These are phyloP conservation scores for Chaetops frenatus DNA, from an alignment of 2,113 vertebrate species.

Conservation along the genomic window DNA sequence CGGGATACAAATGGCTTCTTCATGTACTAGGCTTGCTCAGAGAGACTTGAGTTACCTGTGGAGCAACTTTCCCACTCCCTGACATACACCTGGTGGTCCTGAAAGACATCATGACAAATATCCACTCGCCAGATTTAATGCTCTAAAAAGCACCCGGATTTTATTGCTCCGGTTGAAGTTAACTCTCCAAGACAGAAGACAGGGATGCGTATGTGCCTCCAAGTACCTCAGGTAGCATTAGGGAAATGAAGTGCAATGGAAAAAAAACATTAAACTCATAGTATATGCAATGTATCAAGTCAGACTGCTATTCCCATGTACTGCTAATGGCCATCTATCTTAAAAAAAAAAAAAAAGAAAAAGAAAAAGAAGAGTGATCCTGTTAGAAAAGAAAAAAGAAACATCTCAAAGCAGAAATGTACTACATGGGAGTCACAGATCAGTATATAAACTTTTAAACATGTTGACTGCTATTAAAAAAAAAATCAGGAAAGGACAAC, in stretches of 20 bases:
- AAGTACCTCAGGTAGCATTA: constrained; percentile 45
- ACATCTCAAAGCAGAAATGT: background rate
- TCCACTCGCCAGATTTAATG: constrained; percentile 79
- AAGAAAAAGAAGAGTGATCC: background rate
- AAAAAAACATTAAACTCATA: constrained; percentile 46
- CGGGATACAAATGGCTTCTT: constrained; percentile 90
- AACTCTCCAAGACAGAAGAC: constrained; percentile 83
- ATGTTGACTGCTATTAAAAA: background rate
- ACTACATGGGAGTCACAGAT: background rate
- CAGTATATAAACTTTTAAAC: background rate
- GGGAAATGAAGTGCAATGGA: constrained; percentile 45
- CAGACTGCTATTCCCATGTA: constrained; percentile 1
- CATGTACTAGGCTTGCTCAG: constrained; percentile 71
- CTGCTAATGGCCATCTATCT: background rate
- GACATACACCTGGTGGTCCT: constrained; percentile 77
- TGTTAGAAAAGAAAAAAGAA: constrained; percentile 6
- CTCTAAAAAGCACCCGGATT: constrained; percentile 84
- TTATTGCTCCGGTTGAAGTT: constrained; percentile 78
- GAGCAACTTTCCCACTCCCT: constrained; percentile 67
- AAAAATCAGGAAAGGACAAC: background rate
- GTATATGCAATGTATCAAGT: constrained; percentile 37
- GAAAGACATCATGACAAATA: constrained; percentile 72
- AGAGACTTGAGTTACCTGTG: constrained; percentile 69
- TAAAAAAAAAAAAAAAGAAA: background rate
- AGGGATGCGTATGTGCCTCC: background rate